A percentile compares a stretch with the other conserved stretches of the same genome.
Conservation (phyloP, 1,140 invertebrate species). For the Agraylea sexmaculata region DNA sequence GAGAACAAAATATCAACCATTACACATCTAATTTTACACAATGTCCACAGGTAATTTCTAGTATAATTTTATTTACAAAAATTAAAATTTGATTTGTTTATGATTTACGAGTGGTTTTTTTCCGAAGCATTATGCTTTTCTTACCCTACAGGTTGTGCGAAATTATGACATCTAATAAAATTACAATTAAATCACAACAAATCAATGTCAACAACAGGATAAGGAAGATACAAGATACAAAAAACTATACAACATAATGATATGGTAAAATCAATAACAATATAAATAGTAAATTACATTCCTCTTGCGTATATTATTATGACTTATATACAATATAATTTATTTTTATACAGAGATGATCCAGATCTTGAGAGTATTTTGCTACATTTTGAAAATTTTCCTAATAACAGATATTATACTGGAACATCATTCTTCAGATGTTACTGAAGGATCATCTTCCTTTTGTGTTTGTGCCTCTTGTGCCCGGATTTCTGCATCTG, state of each 20-base stretch:
- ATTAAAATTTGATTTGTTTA: too few species aligned
- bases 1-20: too few species aligned
- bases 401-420: conserved; percentile 32
- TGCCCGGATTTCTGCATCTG: conserved; percentile 37
- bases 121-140: conserved; percentile 12
- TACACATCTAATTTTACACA: too few species aligned
- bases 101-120: conserved; percentile 4
- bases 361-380: conserved; percentile 16
- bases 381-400: conserved; percentile 24
- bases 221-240: conserved; percentile 3
- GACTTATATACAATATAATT: too few species aligned
- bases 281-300: neutral
- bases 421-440: conserved; percentile 39
- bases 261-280: conserved; percentile 1
- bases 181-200: conserved; percentile 10
- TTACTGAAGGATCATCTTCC: conserved; percentile 24
- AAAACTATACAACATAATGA: neutral
- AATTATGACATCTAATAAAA: conserved; percentile 17
- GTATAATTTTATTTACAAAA: conserved; percentile 5
- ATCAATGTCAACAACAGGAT: conserved; percentile 1
- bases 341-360: too few species aligned
- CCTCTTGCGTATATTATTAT: too few species aligned
- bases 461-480: conserved; percentile 24
- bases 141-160: conserved; percentile 18
- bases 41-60: too few species aligned